Evolutionary conservation across 2,888 invertebrate species (phyloP).

Genomic region (Nemoura dubitans): DNA sequence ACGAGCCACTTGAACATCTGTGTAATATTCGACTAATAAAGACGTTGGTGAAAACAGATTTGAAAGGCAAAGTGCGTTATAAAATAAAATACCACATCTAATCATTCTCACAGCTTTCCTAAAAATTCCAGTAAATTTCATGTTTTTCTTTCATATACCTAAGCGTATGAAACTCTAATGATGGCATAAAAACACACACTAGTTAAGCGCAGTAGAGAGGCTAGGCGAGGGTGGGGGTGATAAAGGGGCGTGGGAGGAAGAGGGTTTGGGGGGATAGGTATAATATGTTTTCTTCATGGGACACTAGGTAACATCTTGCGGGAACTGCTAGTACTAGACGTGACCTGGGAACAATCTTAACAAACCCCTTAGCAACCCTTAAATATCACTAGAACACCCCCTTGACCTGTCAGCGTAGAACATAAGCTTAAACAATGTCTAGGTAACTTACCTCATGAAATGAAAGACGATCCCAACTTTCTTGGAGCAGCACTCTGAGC

Average conservation of each 20-base stretch:
- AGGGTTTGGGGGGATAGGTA: not conserved
- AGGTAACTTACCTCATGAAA: not conserved
- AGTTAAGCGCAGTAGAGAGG: not conserved
- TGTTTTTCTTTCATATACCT: no score
- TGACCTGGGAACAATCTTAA: conserved; percentile 47
- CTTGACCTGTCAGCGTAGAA: conserved; percentile 18
- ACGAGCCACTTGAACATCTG: no score
- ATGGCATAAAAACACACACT: no score
- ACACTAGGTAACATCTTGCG: conserved; percentile 50
- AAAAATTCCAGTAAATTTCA: no score
- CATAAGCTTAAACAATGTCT: no score
- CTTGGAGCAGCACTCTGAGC: no score
- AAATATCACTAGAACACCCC: conserved; percentile 37
- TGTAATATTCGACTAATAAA: no score
- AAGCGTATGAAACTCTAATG: no score
- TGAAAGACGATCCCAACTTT: not conserved
- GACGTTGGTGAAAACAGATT: no score
- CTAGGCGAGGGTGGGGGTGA: not conserved
- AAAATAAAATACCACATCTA: no score
- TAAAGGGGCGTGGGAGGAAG: not conserved
- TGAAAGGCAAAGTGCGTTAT: no score
- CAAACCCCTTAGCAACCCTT: conserved; percentile 39
- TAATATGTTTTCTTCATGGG: conserved; percentile 2
- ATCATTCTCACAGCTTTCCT: no score
- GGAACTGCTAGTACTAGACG: conserved; percentile 50